Conservation (phyloP, 1,140 invertebrate species). For the Lordiphosa clarofinis region DNA sequence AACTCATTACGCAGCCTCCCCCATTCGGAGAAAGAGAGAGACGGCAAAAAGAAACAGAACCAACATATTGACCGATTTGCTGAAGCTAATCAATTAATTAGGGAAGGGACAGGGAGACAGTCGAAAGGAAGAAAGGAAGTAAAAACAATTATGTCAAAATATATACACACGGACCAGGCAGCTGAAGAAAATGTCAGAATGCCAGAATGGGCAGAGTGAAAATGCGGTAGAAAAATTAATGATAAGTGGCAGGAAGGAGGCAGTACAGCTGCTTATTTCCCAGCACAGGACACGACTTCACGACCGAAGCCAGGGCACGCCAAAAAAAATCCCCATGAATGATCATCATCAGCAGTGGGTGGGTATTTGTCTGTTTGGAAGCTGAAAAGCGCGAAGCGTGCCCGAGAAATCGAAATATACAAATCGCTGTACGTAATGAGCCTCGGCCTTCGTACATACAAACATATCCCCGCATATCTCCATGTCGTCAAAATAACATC, state of each 20-base stretch:
- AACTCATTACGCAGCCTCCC: slow-evolving; percentile 63
- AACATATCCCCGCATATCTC: neutral
- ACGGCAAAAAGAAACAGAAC: slow-evolving; percentile 38
- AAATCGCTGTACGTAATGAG: slow-evolving; percentile 52
- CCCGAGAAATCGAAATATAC: slow-evolving; percentile 53
- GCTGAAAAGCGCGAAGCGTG: slow-evolving; percentile 51
- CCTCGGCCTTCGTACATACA: slow-evolving; percentile 2
- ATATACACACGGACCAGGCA: slow-evolving; percentile 25
- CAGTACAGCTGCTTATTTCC: slow-evolving; percentile 51
- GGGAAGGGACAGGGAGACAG: slow-evolving; percentile 21
- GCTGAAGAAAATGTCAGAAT: slow-evolving; percentile 59
- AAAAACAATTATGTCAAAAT: slow-evolving; percentile 77
- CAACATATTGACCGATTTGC: slow-evolving; percentile 77
- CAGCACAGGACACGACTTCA: slow-evolving; percentile 50
- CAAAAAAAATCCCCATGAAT: slow-evolving; percentile 63
- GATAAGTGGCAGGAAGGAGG: slow-evolving; percentile 58
- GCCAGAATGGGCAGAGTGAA: slow-evolving; percentile 57
- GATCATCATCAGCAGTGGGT: slow-evolving; percentile 30
- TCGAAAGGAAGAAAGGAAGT: slow-evolving; percentile 11
- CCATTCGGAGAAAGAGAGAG: slow-evolving; percentile 21
- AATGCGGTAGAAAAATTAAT: slow-evolving; percentile 74
- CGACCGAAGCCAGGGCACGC: slow-evolving; percentile 58
- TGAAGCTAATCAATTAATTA: slow-evolving; percentile 78
- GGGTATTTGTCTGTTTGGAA: slow-evolving; percentile 26
- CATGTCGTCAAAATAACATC: slow-evolving; percentile 1